phyloP scores from a whole-genome alignment of 2,797 vertebrate species.

The Podarcis lilfordi region DNA sequence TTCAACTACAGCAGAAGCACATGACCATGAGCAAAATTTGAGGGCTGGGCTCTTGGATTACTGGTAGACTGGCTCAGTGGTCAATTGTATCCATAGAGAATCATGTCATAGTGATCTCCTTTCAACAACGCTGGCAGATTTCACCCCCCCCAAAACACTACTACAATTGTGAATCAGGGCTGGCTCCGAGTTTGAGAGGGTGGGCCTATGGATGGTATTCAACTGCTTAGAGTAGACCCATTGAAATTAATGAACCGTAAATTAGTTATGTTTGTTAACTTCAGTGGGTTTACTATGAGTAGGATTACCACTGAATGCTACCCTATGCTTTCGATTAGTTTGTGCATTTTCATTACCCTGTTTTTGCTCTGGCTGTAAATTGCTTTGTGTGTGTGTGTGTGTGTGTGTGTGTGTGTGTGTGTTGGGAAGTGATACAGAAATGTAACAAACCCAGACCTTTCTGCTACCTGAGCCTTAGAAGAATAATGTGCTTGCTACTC shows the following conservation, averaged over 20 bases:
- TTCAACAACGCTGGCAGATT: background rate
- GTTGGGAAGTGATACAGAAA: no score
- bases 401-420: no score
- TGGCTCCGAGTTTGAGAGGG: background rate
- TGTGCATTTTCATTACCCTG: no score
- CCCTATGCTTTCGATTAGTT: no score
- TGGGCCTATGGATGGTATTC: background rate
- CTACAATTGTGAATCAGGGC: background rate
- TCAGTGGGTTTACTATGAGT: no score
- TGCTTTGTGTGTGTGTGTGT: no score
- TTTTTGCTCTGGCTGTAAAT: no score
- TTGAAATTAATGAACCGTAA: no score
- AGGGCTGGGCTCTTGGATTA: background rate
- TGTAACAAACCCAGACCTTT: background rate
- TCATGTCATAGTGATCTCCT: background rate
- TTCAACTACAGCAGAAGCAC: background rate
- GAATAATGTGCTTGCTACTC: background rate
- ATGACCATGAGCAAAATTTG: background rate
- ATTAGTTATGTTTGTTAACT: no score
- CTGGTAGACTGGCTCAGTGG: no score
- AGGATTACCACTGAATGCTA: no score
- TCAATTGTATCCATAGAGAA: background rate
- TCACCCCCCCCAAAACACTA: background rate
- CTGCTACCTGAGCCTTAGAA: background rate
- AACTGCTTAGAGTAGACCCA: no score